Conservation (phyloP, 2,888 invertebrate genomes). For the Erynnis tages region DNA sequence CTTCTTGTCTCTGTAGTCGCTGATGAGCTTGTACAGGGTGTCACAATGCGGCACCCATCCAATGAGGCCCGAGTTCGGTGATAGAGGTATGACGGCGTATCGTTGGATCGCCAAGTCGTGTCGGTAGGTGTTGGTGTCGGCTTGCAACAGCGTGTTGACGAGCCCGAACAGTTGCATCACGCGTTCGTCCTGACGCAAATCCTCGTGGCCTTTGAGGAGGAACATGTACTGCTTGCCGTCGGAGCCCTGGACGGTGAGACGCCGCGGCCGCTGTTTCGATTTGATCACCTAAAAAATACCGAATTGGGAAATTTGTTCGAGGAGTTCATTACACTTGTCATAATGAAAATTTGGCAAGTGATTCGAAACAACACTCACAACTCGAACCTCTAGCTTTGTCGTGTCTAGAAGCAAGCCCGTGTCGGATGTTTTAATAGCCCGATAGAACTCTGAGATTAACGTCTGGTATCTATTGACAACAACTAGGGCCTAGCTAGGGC, state of each 20-base stretch:
- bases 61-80: slow-evolving; percentile 98
- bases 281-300: slow-evolving; percentile 89
- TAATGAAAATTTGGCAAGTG: no score
- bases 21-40: slow-evolving; percentile 91
- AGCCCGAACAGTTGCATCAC: slow-evolving; percentile 99
- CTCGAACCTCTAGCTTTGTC: not conserved
- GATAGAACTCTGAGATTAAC: no score
- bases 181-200: slow-evolving; percentile 98
- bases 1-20: slow-evolving; percentile 98
- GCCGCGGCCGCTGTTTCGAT: slow-evolving; percentile 98
- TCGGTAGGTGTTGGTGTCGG: slow-evolving; percentile 97
- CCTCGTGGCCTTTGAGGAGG: slow-evolving; percentile 99
- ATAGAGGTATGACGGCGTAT: slow-evolving; percentile 98
- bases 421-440: no score
- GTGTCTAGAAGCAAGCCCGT: no score
- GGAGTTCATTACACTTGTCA: not conserved
- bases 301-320: not conserved
- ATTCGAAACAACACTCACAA: not conserved
- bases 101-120: slow-evolving; percentile 90
- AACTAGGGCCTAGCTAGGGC: no score
- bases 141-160: slow-evolving; percentile 96
- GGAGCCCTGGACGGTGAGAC: slow-evolving; percentile 94
- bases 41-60: slow-evolving; percentile 99
- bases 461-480: no score
- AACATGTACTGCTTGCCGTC: slow-evolving; percentile 99